Evolutionary conservation across 2,113 vertebrate species (phyloP).

Genomic region (Hippocampus mohnikei): DNA sequence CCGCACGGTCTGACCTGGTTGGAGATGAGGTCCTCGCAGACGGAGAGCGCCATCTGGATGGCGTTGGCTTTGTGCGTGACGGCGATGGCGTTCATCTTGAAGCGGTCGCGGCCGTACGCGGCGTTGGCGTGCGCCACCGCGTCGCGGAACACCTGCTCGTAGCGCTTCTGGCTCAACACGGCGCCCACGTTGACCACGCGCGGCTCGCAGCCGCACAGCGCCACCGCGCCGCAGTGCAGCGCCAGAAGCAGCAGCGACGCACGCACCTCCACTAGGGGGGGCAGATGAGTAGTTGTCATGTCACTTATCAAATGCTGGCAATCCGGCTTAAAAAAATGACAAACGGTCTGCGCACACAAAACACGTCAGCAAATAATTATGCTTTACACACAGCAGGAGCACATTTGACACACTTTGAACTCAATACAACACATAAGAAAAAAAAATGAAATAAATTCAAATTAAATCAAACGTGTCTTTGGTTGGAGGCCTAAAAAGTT

Average conservation of each 20-base stretch:
- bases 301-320: too few relatives aligned
- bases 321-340: too few relatives aligned
- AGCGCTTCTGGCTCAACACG: constrained; percentile 91
- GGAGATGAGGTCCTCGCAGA: constrained; percentile 97
- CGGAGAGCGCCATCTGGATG: constrained; percentile 97
- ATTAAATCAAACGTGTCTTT: too few relatives aligned
- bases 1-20: constrained; percentile 78
- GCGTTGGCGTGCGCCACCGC: constrained; percentile 90
- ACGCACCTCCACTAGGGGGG: constrained; percentile 44
- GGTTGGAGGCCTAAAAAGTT: too few relatives aligned
- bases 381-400: background rate
- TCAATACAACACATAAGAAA: background rate
- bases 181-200: constrained; percentile 91
- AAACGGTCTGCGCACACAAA: too few relatives aligned
- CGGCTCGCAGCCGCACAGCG: constrained; percentile 85
- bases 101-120: constrained; percentile 85
- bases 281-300: background rate
- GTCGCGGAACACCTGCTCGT: constrained; percentile 92
- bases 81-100: constrained; percentile 95
- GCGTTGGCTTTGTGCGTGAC: constrained; percentile 96
- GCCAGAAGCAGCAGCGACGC: constrained; percentile 78
- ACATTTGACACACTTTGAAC: too few relatives aligned
- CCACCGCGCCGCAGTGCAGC: constrained; percentile 85
- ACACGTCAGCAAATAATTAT: background rate
- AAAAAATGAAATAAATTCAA: too few relatives aligned